A percentile compares a stretch with the other conserved stretches of the same genome.
Evolutionary conservation across 2,888 invertebrate species (phyloP).

Genomic region (Ormyrus pomaceus): DNA sequence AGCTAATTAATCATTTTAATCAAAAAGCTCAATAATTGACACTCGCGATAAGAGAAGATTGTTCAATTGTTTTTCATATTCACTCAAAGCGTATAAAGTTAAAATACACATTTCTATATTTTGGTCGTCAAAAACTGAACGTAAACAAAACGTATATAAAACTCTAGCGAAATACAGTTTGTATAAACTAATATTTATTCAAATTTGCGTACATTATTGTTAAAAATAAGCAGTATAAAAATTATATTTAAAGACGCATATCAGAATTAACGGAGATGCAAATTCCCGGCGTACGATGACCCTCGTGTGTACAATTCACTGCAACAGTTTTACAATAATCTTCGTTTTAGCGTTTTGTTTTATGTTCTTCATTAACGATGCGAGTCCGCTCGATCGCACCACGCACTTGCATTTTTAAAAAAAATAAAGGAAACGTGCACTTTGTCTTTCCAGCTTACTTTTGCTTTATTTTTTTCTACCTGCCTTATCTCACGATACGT

Average conservation of each 20-base stretch:
- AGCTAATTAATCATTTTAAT: too few species aligned
- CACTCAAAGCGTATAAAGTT: too few species aligned
- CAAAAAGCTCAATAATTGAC: too few species aligned
- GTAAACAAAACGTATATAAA: too few species aligned
- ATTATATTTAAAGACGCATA: slow-evolving; percentile 61
- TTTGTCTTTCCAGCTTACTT: slow-evolving; percentile 16
- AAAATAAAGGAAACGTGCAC: slow-evolving; percentile 31
- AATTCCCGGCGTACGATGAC: slow-evolving; percentile 41
- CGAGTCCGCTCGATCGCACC: slow-evolving; percentile 31
- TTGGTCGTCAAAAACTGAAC: too few species aligned
- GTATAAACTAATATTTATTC: slow-evolving; percentile 73
- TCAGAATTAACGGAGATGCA: slow-evolving; percentile 54
- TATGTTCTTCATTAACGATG: slow-evolving; percentile 26
- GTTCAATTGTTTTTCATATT: too few species aligned
- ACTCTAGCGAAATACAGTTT: slow-evolving; percentile 58
- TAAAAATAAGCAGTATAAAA: slow-evolving; percentile 73
- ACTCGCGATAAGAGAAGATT: too few species aligned
- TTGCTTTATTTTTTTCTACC: slow-evolving; percentile 24
- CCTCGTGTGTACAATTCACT: slow-evolving; percentile 48
- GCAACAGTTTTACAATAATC: slow-evolving; percentile 15
- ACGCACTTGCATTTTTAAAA: slow-evolving; percentile 4
- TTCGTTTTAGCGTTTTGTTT: not conserved
- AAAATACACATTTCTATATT: too few species aligned
- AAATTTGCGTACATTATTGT: slow-evolving; percentile 71
- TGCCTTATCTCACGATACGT: slow-evolving; percentile 9